phyloP scores from a whole-genome alignment of 1,140 invertebrate genomes.

The Wasmannia auropunctata region DNA sequence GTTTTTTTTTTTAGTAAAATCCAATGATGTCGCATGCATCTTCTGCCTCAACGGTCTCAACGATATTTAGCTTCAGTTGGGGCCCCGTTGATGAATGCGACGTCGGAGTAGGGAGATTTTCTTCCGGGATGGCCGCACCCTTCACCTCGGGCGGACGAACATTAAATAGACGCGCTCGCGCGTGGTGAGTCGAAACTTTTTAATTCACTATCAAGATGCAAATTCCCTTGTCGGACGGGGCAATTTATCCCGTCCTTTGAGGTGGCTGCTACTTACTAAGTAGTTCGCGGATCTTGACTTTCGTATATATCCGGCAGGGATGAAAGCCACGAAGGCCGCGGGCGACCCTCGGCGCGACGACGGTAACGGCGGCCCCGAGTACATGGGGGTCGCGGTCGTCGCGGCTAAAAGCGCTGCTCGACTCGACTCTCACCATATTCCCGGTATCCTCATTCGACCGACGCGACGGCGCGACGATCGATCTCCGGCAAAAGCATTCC shows the following conservation, averaged over 20 bases:
- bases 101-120: slow-evolving; percentile 42
- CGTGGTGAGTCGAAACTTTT: slow-evolving; percentile 75
- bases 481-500: slow-evolving; percentile 24
- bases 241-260: slow-evolving; percentile 78
- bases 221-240: slow-evolving; percentile 77
- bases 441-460: neutral
- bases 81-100: slow-evolving; percentile 63
- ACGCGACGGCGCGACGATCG: too few species aligned
- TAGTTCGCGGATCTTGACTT: slow-evolving; percentile 60
- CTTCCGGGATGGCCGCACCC: slow-evolving; percentile 43
- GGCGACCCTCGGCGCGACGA: slow-evolving; percentile 30
- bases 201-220: slow-evolving; percentile 82
- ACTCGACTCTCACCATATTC: neutral
- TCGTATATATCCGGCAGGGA: slow-evolving; percentile 50
- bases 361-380: neutral
- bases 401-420: slow-evolving; percentile 36
- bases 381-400: neutral
- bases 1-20: slow-evolving; percentile 10
- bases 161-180: slow-evolving; percentile 69
- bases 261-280: slow-evolving; percentile 63
- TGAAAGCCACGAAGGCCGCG: slow-evolving; percentile 53
- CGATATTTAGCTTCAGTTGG: slow-evolving; percentile 5
- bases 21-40: neutral
- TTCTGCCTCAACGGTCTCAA: neutral
- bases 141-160: slow-evolving; percentile 51